Percentiles rank a stretch among this genome's conserved stretches.
Evolutionary conservation across 2,113 vertebrate genomes (phyloP).

Genomic region (Sinocyclocheilus anshuiensis): DNA sequence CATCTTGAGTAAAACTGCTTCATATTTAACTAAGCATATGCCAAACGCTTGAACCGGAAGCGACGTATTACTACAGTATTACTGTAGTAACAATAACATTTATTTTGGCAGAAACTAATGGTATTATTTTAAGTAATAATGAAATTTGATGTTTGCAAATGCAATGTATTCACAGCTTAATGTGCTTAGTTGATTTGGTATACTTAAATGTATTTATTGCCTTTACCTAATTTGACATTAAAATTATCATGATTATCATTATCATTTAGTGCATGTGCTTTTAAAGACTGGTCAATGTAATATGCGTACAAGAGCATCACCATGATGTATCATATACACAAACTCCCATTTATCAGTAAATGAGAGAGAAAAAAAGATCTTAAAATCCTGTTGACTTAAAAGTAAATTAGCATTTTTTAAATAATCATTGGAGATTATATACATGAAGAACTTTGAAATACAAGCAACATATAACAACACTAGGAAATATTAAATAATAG

Average conservation of each 20-base stretch:
- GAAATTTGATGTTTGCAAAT: not conserved
- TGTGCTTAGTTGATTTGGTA: not conserved
- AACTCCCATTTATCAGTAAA: not conserved
- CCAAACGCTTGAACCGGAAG: too few species aligned
- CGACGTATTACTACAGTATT: not conserved
- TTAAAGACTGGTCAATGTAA: not conserved
- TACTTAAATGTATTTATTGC: not conserved
- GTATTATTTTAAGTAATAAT: not conserved
- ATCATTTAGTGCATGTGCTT: not conserved
- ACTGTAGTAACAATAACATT: not conserved
- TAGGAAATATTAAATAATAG: too few species aligned
- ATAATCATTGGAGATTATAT: not conserved
- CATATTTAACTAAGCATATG: too few species aligned
- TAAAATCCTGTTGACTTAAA: not conserved
- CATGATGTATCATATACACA: not conserved
- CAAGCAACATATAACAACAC: too few species aligned
- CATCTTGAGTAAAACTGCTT: too few species aligned
- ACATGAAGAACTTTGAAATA: not conserved
- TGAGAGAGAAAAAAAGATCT: not conserved
- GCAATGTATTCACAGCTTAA: not conserved
- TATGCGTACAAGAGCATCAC: not conserved
- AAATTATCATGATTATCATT: not conserved
- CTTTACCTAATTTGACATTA: not conserved
- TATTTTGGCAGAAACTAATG: too few species aligned
- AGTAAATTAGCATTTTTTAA: not conserved